Base-by-base conservation (phyloP, 2,797 vertebrate genomes). In the Eulemur mongoz region DNA sequence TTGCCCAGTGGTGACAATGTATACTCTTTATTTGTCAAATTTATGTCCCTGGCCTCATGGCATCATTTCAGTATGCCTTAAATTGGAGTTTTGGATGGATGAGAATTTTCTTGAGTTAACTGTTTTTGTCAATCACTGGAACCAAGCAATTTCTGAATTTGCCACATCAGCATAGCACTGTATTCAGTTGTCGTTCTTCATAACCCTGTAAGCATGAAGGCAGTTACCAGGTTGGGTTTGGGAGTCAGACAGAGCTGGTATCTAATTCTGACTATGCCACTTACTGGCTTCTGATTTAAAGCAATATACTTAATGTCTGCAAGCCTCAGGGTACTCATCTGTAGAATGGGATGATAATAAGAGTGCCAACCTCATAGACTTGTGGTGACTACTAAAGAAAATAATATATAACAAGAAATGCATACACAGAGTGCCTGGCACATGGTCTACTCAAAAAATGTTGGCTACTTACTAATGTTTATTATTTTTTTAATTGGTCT, bases 101-200 rank as follows among this genome's bases (percentile, higher is more conserved):
- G 96, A 82, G 76, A 95, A 84, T 96, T 96, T 94, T 87, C 80
- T 95, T 59, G 82, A 95, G 84, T n/a, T 76, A 90, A 90, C 78
- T 90, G 18, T 83, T 85, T 97, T 95, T 97, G 95, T 97, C 97
- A 96, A 78, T 95, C 84, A 94, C 76, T 85, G 76, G 76, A 97
- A 94, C 76, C 50, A 93, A 93, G 69, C 61, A 96, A 95, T 94
- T 96, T 96, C 72, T 92, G 93, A 94, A 92, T 97, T 84, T 54
- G 80, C 79, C 22, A 0, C 25, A 65, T 97, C 97, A 95, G 76
- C 86, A 87, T 63, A 59, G 88, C 35, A 52, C 30, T 32, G 22
- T 86, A 80, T 70, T 94, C 17, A 27, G 45, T 40, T 95, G 75
- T 63, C 18, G 70, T 97, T 93, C 86, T 94, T 95, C 43, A 81